Percentiles rank a stretch among this genome's conserved stretches.
Conservation (phyloP, 2,888 invertebrate genomes). For the Pterostichus madidus region DNA sequence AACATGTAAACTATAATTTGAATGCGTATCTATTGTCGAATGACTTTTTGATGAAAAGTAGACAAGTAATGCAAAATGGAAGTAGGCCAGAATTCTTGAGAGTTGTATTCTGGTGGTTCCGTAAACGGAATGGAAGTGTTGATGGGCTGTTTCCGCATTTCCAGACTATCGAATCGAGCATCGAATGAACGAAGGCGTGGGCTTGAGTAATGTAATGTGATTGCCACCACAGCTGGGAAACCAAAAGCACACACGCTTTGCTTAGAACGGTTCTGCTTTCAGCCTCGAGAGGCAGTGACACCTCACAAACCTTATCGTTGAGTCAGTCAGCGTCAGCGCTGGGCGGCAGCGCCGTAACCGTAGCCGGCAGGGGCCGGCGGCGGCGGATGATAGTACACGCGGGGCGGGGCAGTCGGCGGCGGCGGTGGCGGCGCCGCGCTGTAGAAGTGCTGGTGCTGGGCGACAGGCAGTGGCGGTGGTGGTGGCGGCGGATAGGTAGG, state of each 20-base stretch:
- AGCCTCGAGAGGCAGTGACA: slow-evolving; percentile 65
- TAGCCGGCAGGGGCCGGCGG: slow-evolving; percentile 67
- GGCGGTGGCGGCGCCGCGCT: slow-evolving; percentile 74
- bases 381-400: slow-evolving; percentile 71
- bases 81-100: slow-evolving; percentile 21
- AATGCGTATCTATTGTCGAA: background rate
- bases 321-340: slow-evolving; percentile 44
- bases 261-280: slow-evolving; percentile 62
- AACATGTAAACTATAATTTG: too few species aligned
- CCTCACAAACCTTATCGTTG: slow-evolving; percentile 60
- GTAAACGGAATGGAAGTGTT: background rate
- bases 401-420: slow-evolving; percentile 70
- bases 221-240: slow-evolving; percentile 67
- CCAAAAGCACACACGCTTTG: slow-evolving; percentile 66
- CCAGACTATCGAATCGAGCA: slow-evolving; percentile 19
- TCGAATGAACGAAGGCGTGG: slow-evolving; percentile 28
- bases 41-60: slow-evolving; percentile 1
- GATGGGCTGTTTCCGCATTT: slow-evolving; percentile 35
- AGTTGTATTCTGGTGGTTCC: slow-evolving; percentile 18
- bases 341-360: slow-evolving; percentile 47
- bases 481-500: slow-evolving; percentile 55
- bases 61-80: background rate
- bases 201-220: slow-evolving; percentile 23
- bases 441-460: slow-evolving; percentile 74
- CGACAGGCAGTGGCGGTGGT: slow-evolving; percentile 67